Conservation (phyloP, 2,113 vertebrate species). For the Crocuta crocuta region DNA sequence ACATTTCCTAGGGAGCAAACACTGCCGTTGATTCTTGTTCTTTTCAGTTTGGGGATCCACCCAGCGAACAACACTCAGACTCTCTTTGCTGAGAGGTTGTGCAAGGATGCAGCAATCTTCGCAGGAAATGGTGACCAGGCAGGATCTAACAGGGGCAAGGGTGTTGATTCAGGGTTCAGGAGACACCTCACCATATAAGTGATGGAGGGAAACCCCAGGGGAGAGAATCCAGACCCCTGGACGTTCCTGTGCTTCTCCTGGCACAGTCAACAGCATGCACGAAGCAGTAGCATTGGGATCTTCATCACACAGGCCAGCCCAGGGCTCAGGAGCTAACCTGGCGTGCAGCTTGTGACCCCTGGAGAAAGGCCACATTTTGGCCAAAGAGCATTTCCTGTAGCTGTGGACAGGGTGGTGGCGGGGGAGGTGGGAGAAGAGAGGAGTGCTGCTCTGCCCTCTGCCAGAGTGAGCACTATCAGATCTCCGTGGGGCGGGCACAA, state of each 20-base stretch:
- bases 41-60: neutral
- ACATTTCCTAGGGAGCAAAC: neutral
- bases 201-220: accelerated
- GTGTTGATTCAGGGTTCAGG: neutral
- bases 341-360: neutral
- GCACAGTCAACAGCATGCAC: accelerated
- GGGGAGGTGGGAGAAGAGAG: neutral
- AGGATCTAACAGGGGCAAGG: neutral
- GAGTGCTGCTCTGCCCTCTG: neutral
- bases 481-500: too few species aligned
- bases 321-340: neutral
- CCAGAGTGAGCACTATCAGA: accelerated
- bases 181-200: neutral
- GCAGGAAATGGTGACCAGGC: neutral
- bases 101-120: neutral
- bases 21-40: neutral
- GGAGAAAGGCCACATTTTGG: neutral
- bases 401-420: neutral
- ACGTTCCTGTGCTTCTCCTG: neutral
- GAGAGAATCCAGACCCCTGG: neutral
- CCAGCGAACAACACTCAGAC: accelerated
- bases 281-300: neutral
- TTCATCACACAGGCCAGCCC: neutral
- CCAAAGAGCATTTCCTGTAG: neutral
- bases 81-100: neutral